Evolutionary conservation across 2,797 vertebrate genomes (phyloP), one percentile per base, ranked within the genome.

Genomic region (Lycodopsis pacificus): DNA sequence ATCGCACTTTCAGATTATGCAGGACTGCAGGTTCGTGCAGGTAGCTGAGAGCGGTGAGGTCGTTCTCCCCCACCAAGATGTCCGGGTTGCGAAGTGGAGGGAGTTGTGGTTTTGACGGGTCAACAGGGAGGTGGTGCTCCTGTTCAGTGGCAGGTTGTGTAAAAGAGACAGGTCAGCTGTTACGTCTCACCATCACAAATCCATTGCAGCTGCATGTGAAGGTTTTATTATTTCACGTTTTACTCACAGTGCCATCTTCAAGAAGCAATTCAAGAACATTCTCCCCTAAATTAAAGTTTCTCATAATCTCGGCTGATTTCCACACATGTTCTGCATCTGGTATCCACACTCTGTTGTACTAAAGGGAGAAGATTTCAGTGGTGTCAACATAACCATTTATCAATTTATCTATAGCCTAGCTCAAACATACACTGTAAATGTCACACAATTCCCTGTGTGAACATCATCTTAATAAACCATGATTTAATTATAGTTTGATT

Each of bases 301-400:
- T 95, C 4, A 85, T 90, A 40, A 99, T 98, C 90, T 99, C 98
- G 2, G 98, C 98, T 20, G 98, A 98, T 81, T 95, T 97, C 98
- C 98, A 99, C 36, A 99, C 97, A 84, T 97, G 94, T 65, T 97
- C 94, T 1, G 89, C 65, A 90, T 99, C 96, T 38, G 97, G 97
- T 68, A 99, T 97, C 98, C 98, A 99, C 44, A 99, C 97, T 89
- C 97, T 95, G 89, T 99, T 99, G 92, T 96, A 99, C 98, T 99
- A 34, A 65, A n/a, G 65, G 64, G 20, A 80, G 1, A 59, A 34
- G 11, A 73, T 40, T 44, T 0, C 19, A 71, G 68, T 4, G 7
- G 38, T 34, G 30, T 34, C 34, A 75, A 25, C 8, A 30, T 57
- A 30, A 54, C 11, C 15, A 30, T 34, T 44, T 15, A 12, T 19